Evolutionary conservation across 1,140 invertebrate genomes (phyloP), one percentile per base, ranked within the genome.

Genomic region (Cydia strobilella): DNA sequence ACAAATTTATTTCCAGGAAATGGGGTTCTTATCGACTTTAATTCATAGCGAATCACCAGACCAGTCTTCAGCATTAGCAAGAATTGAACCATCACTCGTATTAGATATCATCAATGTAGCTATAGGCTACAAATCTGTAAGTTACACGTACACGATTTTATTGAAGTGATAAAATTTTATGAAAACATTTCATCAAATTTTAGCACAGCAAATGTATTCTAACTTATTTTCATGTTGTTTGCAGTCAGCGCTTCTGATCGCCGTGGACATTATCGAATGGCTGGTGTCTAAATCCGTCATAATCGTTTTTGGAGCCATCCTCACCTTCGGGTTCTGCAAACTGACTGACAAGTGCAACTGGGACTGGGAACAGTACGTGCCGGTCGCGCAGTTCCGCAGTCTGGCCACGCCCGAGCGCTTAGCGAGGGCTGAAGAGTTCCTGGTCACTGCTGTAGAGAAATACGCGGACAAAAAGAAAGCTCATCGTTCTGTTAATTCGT

Each of bases 261-360:
- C 72, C 10, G 74, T 78, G 5, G 20, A 27, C n/a, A 39, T 23
- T 1, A 77, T 79, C 63, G 59, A 59, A 39, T 77, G 75, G 75
- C 35, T 79, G n/a, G 48, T 72, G 12, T 65, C 74, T 1, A 77
- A 79, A n/a, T 25, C 65, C 12, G 10, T 72, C 2, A 18, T 79
- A 20, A 72, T 79, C 10, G 65, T 48, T 4, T n/a, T 79, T 1
- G 76, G 78, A 20, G 65, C 48, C 2, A 20, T 77, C 7, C 31
- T 48, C 2, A 59, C 74, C 9, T 13, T 79, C 4, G 78, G 74
- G 6, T 75, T 79, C 18, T 79, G 78, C 66, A 79, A 79, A 23
- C 13, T 77, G 51, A 79, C 76, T 12, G 75, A 72, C 27, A 77
- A 75, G 65, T 79, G 78, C 54, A 20, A 27, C 42, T 39, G 76